These are phyloP conservation scores for Phoebastria nigripes DNA, from an alignment of 2,797 vertebrate species.

Conservation along the genomic window DNA sequence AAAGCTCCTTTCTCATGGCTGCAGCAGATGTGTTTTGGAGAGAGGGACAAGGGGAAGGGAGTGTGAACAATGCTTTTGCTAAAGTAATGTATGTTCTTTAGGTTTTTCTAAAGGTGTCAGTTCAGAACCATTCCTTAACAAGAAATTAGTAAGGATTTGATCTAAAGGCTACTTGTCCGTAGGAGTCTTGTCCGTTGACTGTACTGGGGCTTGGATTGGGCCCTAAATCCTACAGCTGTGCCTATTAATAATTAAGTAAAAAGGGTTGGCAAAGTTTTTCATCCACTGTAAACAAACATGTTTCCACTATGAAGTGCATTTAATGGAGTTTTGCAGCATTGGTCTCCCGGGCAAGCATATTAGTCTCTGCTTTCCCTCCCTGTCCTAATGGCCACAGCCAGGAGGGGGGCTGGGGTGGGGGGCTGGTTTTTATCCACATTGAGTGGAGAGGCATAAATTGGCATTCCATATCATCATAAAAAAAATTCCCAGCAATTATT, in stretches of 20 bases:
- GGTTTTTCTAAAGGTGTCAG: not conserved
- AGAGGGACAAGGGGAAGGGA: not conserved
- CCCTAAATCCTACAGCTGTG: not conserved
- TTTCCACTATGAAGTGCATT: constrained; percentile 44
- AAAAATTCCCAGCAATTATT: constrained; percentile 81
- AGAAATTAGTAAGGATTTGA: not conserved
- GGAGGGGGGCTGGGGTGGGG: constrained; percentile 45
- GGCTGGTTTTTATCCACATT: constrained; percentile 62
- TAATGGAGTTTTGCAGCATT: constrained; percentile 55
- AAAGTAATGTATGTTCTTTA: not conserved
- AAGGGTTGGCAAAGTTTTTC: constrained; percentile 18
- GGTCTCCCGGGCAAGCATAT: constrained; percentile 66
- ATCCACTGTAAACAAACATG: constrained; percentile 33
- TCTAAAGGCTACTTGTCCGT: not conserved
- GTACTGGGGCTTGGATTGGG: not conserved
- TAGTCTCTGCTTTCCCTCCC: constrained; percentile 65
- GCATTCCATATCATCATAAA: constrained; percentile 81
- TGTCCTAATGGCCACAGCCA: constrained; percentile 74
- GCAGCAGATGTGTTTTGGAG: not conserved
- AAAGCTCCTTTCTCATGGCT: not conserved
- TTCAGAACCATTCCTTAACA: not conserved
- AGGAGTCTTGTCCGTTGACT: not conserved
- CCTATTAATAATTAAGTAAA: constrained; percentile 45
- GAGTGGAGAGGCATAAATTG: constrained; percentile 77
- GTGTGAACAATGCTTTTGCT: not conserved